Base-by-base conservation (phyloP, 2,797 vertebrate genomes). In the Mormyrus hasselquistii region DNA sequence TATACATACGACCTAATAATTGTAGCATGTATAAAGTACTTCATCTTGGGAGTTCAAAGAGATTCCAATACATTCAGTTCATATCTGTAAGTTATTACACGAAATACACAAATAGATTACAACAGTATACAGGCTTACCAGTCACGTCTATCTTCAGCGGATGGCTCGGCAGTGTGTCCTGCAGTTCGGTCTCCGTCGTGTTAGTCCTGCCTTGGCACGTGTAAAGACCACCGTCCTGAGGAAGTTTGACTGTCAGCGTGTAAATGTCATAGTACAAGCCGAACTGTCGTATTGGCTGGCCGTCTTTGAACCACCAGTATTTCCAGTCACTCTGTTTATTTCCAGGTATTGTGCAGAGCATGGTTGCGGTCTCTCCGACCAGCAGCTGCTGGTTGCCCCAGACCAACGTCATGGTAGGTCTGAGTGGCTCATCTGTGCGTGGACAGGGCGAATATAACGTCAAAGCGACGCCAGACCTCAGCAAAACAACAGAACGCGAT, bases 261-360 rank as follows among this genome's bases (percentile, higher is more conserved):
- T 94, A 65, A 0, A 55, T 0, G 2, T 38, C 0, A 0, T 53
- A 53, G 52, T 47, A 38, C 29, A 50, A 55, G 53, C 52, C 34
- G 52, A 0, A 0, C 0, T 87, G 38, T 1, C 14, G 0, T 0
- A 95, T 38, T 14, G 6, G 2, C 6, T 89, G 2, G 0, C 88
- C 85, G 2, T 91, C 91, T 14, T 4, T 91, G 90, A 94, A 96
- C 96, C 96, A 96, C 59, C 5, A 0, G 87, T 91, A 93, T 0
- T 0, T 29, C 96, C 95, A 95, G 16, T 2, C 5, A 19, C 90
- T 87, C 0, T 0, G 59, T 41, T 76, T 9, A 10, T 1, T 0
- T 34, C 92, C 91, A 0, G 92, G 88, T 53, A 95, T 2, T 1
- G 53, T 91, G 91, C 96, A 96, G 89, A 25, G 92, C 65, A 96